A percentile compares a stretch with the other conserved stretches of the same genome.
These are phyloP conservation scores for Sarcophaga caerulescens DNA, from an alignment of 2,888 invertebrate genomes.

Conservation along the genomic window DNA sequence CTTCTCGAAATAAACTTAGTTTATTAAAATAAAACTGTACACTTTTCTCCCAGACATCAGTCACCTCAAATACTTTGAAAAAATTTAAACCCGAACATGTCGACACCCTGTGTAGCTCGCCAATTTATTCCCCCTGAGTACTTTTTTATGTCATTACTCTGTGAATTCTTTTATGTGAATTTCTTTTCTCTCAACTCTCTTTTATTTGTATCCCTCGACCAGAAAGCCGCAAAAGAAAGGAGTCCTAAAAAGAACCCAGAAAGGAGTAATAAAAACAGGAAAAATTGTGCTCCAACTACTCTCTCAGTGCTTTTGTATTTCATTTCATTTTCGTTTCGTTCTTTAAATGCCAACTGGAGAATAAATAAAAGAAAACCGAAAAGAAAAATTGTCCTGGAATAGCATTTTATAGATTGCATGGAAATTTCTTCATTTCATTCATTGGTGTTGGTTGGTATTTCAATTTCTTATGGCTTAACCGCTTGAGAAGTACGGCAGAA, in stretches of 20 bases:
- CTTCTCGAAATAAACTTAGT: too few relatives aligned
- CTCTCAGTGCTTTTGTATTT: background rate
- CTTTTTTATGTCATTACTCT: background rate
- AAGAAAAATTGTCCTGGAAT: conserved; percentile 7
- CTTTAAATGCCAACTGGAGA: conserved; percentile 6
- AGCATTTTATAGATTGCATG: background rate
- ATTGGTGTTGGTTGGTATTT: background rate
- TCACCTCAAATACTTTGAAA: too few relatives aligned
- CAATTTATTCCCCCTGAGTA: background rate
- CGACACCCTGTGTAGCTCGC: background rate
- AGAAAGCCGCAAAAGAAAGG: background rate
- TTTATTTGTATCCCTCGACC: background rate
- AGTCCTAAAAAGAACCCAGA: background rate
- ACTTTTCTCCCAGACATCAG: too few relatives aligned
- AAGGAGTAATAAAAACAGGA: background rate
- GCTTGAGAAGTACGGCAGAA: background rate
- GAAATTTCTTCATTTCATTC: background rate
- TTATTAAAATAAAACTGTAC: too few relatives aligned
- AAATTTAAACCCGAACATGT: too few relatives aligned
- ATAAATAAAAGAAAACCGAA: background rate
- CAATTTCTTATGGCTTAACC: background rate
- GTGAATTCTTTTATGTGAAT: background rate
- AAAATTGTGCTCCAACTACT: background rate
- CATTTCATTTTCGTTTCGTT: conserved; percentile 9
- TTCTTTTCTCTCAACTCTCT: background rate